These are phyloP conservation scores for Chironex yamaguchii DNA, from an alignment of 30 jellyfish, hydroid and myxozoan species.

Conservation along the genomic window DNA sequence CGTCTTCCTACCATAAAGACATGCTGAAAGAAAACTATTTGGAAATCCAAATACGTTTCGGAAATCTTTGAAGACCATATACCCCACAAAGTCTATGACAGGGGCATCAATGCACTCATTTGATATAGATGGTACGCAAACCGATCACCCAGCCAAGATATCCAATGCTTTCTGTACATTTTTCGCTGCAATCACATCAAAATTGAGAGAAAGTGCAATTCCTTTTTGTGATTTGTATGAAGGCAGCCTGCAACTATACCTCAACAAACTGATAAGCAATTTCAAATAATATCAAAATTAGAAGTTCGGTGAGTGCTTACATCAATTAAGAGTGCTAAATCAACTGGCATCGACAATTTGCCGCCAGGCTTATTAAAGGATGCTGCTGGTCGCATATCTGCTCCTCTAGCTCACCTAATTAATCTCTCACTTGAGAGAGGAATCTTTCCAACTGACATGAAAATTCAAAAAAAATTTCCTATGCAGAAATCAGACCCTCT, in stretches of 20 bases:
- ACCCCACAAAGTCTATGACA: slow-evolving; percentile 7
- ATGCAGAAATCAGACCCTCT: slow-evolving; percentile 8
- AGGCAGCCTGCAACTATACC: slow-evolving; percentile 12
- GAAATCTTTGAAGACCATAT: slow-evolving; percentile 20
- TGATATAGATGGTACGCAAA: slow-evolving; percentile 10
- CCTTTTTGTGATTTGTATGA: slow-evolving; percentile 41
- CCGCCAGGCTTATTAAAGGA: slow-evolving; percentile 66
- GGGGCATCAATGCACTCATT: slow-evolving; percentile 43
- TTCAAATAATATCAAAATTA: slow-evolving; percentile 13
- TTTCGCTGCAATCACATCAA: slow-evolving; percentile 21
- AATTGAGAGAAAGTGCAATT: slow-evolving; percentile 46
- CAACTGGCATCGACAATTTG: slow-evolving; percentile 61
- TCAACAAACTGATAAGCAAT: slow-evolving; percentile 11
- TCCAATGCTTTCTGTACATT: slow-evolving; percentile 16
- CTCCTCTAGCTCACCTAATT: slow-evolving; percentile 39
- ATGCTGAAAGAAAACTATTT: neutral
- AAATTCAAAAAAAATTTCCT: slow-evolving; percentile 3
- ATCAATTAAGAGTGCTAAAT: slow-evolving; percentile 23
- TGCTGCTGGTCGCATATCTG: slow-evolving; percentile 34
- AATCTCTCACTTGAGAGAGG: slow-evolving; percentile 50
- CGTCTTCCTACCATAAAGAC: slow-evolving; percentile 10
- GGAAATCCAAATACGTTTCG: neutral
- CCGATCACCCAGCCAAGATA: slow-evolving; percentile 1
- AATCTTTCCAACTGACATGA: neutral
- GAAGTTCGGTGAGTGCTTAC: slow-evolving; percentile 20